phyloP scores from a whole-genome alignment of 2,888 invertebrate genomes.

The Ectropis crepuscularia region DNA sequence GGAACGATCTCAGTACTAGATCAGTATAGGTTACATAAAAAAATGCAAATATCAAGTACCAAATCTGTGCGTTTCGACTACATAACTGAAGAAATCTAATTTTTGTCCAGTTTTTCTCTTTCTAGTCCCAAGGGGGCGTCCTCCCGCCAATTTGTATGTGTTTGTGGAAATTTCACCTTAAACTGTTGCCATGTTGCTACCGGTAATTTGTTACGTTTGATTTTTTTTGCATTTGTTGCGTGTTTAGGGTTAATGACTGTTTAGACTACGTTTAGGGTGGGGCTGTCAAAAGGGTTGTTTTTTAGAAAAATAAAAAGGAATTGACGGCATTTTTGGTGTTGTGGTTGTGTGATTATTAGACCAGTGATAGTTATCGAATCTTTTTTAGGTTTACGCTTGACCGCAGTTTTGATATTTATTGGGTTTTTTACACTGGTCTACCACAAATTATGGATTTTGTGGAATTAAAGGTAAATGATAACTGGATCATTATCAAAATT shows the following conservation, averaged over 20 bases:
- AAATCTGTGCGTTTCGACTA: conserved; percentile 49
- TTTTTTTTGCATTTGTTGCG: conserved; percentile 41
- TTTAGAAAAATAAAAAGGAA: background rate
- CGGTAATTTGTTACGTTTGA: conserved; percentile 45
- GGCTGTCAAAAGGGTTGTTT: background rate
- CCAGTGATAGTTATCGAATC: too few relatives aligned
- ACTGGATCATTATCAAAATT: too few relatives aligned
- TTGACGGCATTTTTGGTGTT: too few relatives aligned
- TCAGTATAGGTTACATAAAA: background rate
- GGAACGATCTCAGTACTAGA: background rate
- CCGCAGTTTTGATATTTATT: too few relatives aligned
- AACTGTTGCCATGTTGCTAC: conserved; percentile 61
- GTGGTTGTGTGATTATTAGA: too few relatives aligned
- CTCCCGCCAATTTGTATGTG: conserved; percentile 80
- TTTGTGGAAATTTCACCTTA: conserved; percentile 76
- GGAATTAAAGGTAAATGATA: too few relatives aligned
- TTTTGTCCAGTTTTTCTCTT: conserved; percentile 81
- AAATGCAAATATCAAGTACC: conserved; percentile 55
- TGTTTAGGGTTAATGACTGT: conserved; percentile 18
- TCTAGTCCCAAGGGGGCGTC: conserved; percentile 62
- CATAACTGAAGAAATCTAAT: conserved; percentile 74
- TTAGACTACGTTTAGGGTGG: conserved; percentile 7
- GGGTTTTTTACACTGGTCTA: too few relatives aligned
- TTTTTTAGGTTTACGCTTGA: too few relatives aligned
- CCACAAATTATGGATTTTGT: too few relatives aligned